A percentile compares a stretch with the other conserved stretches of the same genome.
These are phyloP conservation scores for Tetanocera ferruginea DNA, from an alignment of 2,888 invertebrate genomes.

Conservation along the genomic window DNA sequence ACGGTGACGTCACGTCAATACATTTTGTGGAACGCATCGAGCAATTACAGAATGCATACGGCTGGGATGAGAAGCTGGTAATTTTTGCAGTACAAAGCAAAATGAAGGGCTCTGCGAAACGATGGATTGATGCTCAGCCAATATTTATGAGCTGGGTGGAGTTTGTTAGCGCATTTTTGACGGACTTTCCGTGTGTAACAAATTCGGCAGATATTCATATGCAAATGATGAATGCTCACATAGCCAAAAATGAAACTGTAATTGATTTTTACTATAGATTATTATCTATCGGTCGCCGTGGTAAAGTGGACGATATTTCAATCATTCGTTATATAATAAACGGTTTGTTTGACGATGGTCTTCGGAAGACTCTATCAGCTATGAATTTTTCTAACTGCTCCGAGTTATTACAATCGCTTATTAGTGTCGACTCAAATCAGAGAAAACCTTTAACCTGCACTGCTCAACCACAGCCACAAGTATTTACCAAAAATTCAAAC, in stretches of 20 bases:
- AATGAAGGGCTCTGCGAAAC: slow-evolving; percentile 40
- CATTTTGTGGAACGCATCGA: slow-evolving; percentile 30
- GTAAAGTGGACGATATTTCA: slow-evolving; percentile 36
- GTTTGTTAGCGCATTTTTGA: background rate
- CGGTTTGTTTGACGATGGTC: background rate
- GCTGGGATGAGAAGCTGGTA: slow-evolving; percentile 37
- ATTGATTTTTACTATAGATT: slow-evolving; percentile 41
- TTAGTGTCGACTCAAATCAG: too few relatives aligned
- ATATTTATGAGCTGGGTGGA: background rate
- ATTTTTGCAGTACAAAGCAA: slow-evolving; percentile 41
- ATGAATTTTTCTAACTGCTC: background rate
- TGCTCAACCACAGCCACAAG: background rate
- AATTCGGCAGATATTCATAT: background rate
- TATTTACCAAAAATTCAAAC: background rate
- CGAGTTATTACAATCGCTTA: background rate
- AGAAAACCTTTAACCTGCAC: background rate
- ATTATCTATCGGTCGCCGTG: slow-evolving; percentile 42
- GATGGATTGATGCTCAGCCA: slow-evolving; percentile 42
- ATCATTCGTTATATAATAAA: slow-evolving; percentile 19
- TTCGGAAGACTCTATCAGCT: background rate
- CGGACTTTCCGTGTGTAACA: background rate
- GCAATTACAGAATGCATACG: slow-evolving; percentile 38
- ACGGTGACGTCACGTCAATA: background rate
- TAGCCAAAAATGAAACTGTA: background rate
- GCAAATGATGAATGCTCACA: background rate